Conservation (phyloP, 2,888 invertebrate species). For the Synanthedon andrenaeformis region DNA sequence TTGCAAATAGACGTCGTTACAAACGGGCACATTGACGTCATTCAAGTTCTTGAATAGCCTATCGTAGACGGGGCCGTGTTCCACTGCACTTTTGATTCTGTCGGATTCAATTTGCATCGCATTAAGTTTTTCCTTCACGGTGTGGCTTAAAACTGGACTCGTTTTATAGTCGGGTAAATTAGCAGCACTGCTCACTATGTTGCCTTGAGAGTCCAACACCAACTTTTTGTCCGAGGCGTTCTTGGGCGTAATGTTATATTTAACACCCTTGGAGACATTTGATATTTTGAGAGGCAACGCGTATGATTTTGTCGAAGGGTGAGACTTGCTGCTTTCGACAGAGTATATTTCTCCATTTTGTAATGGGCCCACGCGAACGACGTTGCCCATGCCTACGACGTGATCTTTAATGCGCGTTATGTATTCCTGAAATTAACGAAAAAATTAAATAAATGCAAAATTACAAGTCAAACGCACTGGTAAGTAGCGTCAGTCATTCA, state of each 20-base stretch:
- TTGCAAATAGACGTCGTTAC: constrained; percentile 64
- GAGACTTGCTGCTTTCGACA: constrained; percentile 52
- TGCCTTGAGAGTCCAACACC: constrained; percentile 58
- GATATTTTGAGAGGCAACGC: constrained; percentile 62
- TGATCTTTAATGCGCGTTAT: constrained; percentile 73
- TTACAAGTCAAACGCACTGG: too few species aligned
- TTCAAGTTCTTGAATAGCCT: constrained; percentile 66
- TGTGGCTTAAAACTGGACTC: constrained; percentile 56
- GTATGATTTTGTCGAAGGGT: constrained; percentile 53
- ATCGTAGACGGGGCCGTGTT: constrained; percentile 72
- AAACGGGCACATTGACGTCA: constrained; percentile 62
- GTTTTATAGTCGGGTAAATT: constrained; percentile 60
- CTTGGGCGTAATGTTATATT: constrained; percentile 61
- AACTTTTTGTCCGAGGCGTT: constrained; percentile 64
- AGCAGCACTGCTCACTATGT: constrained; percentile 61
- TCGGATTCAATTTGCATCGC: constrained; percentile 67
- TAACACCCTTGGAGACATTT: constrained; percentile 55
- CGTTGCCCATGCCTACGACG: constrained; percentile 80
- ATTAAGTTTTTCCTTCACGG: constrained; percentile 64
- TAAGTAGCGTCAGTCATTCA: too few species aligned
- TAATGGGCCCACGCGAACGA: constrained; percentile 71
- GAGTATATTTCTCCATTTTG: constrained; percentile 59
- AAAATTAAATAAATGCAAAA: background rate
- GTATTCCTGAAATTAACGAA: constrained; percentile 45
- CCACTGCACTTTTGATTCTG: constrained; percentile 70